Conservation (phyloP, 2,888 invertebrate species). For the Protophormia terraenovae region DNA sequence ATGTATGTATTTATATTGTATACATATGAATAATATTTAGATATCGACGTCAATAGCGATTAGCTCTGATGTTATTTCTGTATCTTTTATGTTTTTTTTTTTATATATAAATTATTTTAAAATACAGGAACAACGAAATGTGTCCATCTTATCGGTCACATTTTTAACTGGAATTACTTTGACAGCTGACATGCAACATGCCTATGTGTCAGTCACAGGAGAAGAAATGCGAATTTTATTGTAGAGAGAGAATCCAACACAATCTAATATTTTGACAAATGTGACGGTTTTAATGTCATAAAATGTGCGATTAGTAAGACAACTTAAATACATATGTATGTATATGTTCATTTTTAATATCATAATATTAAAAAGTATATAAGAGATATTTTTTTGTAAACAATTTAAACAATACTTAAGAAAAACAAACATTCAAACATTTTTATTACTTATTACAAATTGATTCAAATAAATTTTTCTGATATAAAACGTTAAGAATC, state of each 20-base stretch:
- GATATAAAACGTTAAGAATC: too few relatives aligned
- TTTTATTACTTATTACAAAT: too few relatives aligned
- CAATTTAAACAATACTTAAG: too few relatives aligned
- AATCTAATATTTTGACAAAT: neutral
- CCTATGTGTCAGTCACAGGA: neutral
- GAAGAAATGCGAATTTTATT: neutral
- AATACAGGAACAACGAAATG: constrained; percentile 56
- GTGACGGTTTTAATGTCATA: constrained; percentile 6
- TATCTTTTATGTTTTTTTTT: constrained; percentile 43
- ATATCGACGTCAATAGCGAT: constrained; percentile 77
- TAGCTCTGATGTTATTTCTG: constrained; percentile 74
- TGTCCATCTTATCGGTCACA: constrained; percentile 69
- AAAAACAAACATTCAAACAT: too few relatives aligned
- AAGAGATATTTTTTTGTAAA: too few relatives aligned
- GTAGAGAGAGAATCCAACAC: neutral
- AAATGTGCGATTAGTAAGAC: neutral
- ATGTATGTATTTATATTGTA: neutral
- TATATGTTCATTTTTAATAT: too few relatives aligned
- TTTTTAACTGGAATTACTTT: constrained; percentile 73
- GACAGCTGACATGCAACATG: constrained; percentile 20
- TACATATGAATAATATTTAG: constrained; percentile 66
- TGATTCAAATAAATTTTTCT: too few relatives aligned
- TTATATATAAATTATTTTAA: constrained; percentile 74
- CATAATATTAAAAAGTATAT: too few relatives aligned
- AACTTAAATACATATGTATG: neutral